These are phyloP conservation scores for Crocallis elinguaria DNA, from an alignment of 2,888 invertebrate species.

Conservation along the genomic window DNA sequence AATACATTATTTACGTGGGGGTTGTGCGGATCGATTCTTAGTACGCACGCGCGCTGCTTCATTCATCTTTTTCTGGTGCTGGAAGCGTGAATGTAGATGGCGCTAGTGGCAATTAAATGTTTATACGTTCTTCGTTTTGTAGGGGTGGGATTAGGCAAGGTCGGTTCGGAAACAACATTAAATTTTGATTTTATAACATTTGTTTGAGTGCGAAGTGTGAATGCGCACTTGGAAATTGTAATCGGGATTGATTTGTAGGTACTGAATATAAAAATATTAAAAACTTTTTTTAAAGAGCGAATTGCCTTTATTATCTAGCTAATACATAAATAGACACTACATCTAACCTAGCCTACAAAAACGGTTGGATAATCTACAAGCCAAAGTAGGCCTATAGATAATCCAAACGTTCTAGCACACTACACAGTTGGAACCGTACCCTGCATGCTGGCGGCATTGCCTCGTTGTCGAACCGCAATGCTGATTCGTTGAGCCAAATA, in stretches of 20 bases:
- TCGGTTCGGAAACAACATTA: slow-evolving; percentile 26
- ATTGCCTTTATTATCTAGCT: not conserved
- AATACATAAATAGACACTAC: too few species aligned
- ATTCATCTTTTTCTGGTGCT: slow-evolving; percentile 60
- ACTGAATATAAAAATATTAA: slow-evolving; percentile 3
- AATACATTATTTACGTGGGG: slow-evolving; percentile 74
- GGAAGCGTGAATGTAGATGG: slow-evolving; percentile 60
- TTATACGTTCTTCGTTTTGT: slow-evolving; percentile 5
- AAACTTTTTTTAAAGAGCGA: not conserved
- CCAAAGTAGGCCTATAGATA: too few species aligned
- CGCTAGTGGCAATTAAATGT: slow-evolving; percentile 52
- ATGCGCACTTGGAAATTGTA: slow-evolving; percentile 17
- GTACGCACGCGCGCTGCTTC: slow-evolving; percentile 74
- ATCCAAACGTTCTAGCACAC: too few species aligned
- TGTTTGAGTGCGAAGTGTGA: slow-evolving; percentile 32
- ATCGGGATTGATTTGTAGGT: slow-evolving; percentile 1
- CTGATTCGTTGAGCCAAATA: too few species aligned
- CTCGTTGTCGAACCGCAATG: too few species aligned
- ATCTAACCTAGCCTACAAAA: too few species aligned
- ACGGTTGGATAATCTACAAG: too few species aligned
- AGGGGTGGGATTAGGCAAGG: slow-evolving; percentile 30
- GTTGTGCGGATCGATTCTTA: slow-evolving; percentile 70
- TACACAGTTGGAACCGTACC: too few species aligned
- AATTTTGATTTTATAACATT: slow-evolving; percentile 38
- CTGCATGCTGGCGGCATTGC: too few species aligned